Evolutionary conservation across 1,140 invertebrate genomes (phyloP), one percentile per base, ranked within the genome.

Genomic region (Battus philenor): DNA sequence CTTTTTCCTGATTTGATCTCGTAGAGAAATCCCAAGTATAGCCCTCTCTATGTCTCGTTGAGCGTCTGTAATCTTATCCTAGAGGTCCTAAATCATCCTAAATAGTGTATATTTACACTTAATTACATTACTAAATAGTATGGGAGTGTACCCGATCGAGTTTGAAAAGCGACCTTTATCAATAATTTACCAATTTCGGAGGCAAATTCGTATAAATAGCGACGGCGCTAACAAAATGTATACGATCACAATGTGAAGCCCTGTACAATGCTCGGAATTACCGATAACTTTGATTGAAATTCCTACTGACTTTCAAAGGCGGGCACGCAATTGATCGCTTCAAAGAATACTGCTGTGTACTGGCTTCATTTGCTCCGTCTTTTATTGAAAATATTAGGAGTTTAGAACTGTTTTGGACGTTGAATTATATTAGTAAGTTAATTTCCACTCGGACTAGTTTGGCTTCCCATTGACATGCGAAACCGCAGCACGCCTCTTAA

Each of bases 241-340:
- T 54, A 49, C 13, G 17, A 27, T 50, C 20, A 59, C 54, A 68
- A 70, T 55, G 33, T 22, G 68, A 70, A 73, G 32, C 53, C 70
- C 20, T 13, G 27, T 18, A 58, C 49, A 65, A 51, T 48, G 32
- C 33, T 55, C 33, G 44, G 34, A 53, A 49, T 47, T 46, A 53
- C 33, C 50, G 39, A 56, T 59, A 49, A 59, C 46, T 63, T 56
- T 57, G 47, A 54, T 54, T 41, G 47, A 12, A 29, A 46, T 49
- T 54, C 44, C 47, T 50, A 44, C 45, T 12, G 17, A 38, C 32
- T 57, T 51, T 57, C 49, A 54, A 62, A 54, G 54, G 47, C 53
- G 46, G 50, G 15, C 45, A 43, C 30, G 20, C 31, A 54, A 66
- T 24, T 36, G 26, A 27, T 27, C 34, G 38, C 32, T 54, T 50